A percentile compares a stretch with the other conserved stretches of the same genome.
Conservation (phyloP, 2,888 invertebrate species). For the Geotrupes spiniger region DNA sequence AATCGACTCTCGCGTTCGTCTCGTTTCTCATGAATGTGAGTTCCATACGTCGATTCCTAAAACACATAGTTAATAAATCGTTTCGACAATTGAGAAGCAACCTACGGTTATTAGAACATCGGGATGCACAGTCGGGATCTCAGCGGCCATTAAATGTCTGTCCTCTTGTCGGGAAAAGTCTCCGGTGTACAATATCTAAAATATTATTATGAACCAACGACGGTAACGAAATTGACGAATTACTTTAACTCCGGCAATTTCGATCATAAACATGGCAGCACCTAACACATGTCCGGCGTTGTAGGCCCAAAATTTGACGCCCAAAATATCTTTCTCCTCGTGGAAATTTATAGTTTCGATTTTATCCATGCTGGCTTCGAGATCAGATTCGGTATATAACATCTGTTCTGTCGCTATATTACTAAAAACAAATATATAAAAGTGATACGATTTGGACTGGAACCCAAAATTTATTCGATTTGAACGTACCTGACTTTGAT, state of each 20-base stretch:
- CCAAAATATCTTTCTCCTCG: slow-evolving; percentile 95
- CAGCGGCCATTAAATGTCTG: slow-evolving; percentile 98
- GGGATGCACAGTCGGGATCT: slow-evolving; percentile 93
- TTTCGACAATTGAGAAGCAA: slow-evolving; percentile 20
- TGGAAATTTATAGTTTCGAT: slow-evolving; percentile 98
- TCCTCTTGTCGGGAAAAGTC: slow-evolving; percentile 99
- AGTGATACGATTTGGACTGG: no score
- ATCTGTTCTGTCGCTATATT: slow-evolving; percentile 96
- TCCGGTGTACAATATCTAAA: slow-evolving; percentile 86
- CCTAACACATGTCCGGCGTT: slow-evolving; percentile 98
- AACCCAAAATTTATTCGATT: slow-evolving; percentile 1
- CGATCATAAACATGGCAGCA: slow-evolving; percentile 99
- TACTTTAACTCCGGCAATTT: slow-evolving; percentile 96
- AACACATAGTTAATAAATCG: slow-evolving; percentile 14
- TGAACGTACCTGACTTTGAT: slow-evolving; percentile 84
- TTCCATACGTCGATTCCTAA: slow-evolving; percentile 97
- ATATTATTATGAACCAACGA: slow-evolving; percentile 9
- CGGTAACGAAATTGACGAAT: slow-evolving; percentile 4
- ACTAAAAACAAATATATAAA: slow-evolving; percentile 51
- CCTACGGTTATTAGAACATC: slow-evolving; percentile 92
- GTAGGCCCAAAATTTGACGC: slow-evolving; percentile 97
- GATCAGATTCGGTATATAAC: slow-evolving; percentile 95
- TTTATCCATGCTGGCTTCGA: slow-evolving; percentile 97
- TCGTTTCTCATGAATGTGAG: slow-evolving; percentile 97
- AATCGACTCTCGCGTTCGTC: slow-evolving; percentile 95